Evolutionary conservation across 2,113 vertebrate species (phyloP), one percentile per base, ranked within the genome.

Genomic region (Bufo bufo): DNA sequence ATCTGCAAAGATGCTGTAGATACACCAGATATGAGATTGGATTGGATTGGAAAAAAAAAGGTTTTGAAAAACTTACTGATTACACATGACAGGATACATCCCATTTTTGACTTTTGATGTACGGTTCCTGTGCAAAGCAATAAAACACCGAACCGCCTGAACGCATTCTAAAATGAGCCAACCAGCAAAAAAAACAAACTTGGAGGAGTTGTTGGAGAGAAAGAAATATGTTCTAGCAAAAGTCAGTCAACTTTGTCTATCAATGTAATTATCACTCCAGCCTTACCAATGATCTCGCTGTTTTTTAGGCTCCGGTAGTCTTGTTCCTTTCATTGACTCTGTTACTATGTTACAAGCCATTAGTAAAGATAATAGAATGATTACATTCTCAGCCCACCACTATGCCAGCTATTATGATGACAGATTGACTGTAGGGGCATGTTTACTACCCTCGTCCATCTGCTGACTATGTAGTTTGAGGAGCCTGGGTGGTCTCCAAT

Each of bases 401-500:
- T 50, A 80, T 69, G 77, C n/a, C 61, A 65, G 63, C 75, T 80
- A 54, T 80, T 66, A 78, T 81, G 77, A 79, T 87, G 66, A 82
- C 79, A 75, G 69, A 87, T 82, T 87, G 78, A 74, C 66, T 86
- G 85, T 82, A 75, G 63, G 78, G 56, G 11, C 65, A 47, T 82
- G 52, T 82, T 87, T 75, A 87, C 20, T 75, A 71, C 66, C 78
- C 43, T 69, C 82, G 78, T 87, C 66, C 52, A 82, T 82, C 86
- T 63, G 66, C 66, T 75, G 78, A 75, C 47, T 58, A 80, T 49
- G 78, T 74, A 81, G 79, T 72, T n/a, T 52, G 58, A 13, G 50
- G 12, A 82, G 56, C 45, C 87, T 88, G 87, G 80, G 87, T 88
- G 87, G 87, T 88, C 80, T 54, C 7, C 47, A 52, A 20, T 49